phyloP scores from a whole-genome alignment of 2,888 invertebrate genomes.

The Toxonevra muliebris region DNA sequence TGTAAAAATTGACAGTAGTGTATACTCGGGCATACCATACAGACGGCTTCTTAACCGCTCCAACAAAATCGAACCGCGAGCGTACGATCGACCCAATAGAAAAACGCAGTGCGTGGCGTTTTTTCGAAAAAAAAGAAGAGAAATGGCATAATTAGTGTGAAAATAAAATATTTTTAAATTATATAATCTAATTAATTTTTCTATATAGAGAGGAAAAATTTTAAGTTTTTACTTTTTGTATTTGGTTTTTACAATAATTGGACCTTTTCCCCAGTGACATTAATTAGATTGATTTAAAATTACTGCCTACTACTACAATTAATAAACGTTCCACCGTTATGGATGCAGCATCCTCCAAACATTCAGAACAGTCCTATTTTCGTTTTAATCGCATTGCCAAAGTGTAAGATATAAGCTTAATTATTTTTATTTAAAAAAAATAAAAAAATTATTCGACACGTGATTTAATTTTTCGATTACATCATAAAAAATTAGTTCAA shows the following conservation, averaged over 20 bases:
- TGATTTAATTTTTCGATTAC: neutral
- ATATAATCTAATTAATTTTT: constrained; percentile 10
- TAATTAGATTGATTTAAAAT: neutral
- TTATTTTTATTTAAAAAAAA: neutral
- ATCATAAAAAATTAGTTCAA: neutral
- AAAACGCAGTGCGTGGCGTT: neutral
- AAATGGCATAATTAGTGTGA: constrained; percentile 19
- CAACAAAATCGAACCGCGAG: neutral
- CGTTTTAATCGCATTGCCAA: constrained; percentile 61
- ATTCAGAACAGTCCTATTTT: constrained; percentile 56
- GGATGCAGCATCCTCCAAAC: constrained; percentile 52
- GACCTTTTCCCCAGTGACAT: neutral
- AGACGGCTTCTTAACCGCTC: constrained; percentile 4
- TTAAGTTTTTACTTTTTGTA: neutral
- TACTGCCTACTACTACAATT: constrained; percentile 44
- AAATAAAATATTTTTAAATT: constrained; percentile 6
- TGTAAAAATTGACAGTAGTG: constrained; percentile 21
- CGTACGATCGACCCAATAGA: neutral
- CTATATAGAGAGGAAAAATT: neutral
- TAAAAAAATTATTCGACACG: neutral
- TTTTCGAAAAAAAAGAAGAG: neutral
- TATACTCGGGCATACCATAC: constrained; percentile 20
- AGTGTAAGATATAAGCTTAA: constrained; percentile 55
- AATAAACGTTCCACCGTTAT: constrained; percentile 48
- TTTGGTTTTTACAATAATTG: too few relatives aligned